phyloP scores from a whole-genome alignment of 2,797 vertebrate species.

The Anniella stebbinsi region DNA sequence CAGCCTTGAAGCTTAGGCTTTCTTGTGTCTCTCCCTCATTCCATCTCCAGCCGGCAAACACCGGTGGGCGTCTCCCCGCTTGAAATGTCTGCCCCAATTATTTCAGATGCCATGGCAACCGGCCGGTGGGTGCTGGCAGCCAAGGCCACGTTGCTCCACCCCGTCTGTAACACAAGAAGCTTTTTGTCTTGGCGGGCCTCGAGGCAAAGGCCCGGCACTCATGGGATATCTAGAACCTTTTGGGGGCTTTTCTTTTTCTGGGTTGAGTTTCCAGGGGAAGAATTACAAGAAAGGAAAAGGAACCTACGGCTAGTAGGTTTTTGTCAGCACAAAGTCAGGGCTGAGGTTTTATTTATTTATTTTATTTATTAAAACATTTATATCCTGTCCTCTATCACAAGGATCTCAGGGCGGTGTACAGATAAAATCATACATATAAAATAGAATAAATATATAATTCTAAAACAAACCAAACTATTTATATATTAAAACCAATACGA shows the following conservation, averaged over 20 bases:
- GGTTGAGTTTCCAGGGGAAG: not conserved
- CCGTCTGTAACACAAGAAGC: not conserved
- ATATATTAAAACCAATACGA: too few species aligned
- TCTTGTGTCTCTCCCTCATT: not conserved
- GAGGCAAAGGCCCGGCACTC: too few species aligned
- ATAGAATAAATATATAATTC: too few species aligned
- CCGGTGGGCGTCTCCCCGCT: not conserved
- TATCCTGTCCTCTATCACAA: too few species aligned
- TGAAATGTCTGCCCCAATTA: slow-evolving; percentile 3
- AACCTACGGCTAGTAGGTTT: not conserved
- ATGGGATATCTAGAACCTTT: too few species aligned
- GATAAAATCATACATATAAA: too few species aligned
- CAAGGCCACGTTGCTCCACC: not conserved
- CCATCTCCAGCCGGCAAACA: not conserved
- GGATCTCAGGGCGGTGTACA: too few species aligned
- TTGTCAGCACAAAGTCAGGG: not conserved
- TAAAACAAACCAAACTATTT: too few species aligned
- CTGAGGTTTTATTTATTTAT: not conserved
- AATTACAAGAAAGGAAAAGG: not conserved
- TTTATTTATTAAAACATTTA: too few species aligned
- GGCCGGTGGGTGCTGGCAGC: not conserved
- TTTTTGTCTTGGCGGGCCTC: not conserved
- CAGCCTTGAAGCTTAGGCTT: too few species aligned
- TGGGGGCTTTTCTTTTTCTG: too few species aligned
- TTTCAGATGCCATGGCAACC: not conserved